Percentiles rank a stretch among this genome's conserved stretches.
Evolutionary conservation across 2,888 invertebrate genomes (phyloP).

Genomic region (Platycnemis pennipes): DNA sequence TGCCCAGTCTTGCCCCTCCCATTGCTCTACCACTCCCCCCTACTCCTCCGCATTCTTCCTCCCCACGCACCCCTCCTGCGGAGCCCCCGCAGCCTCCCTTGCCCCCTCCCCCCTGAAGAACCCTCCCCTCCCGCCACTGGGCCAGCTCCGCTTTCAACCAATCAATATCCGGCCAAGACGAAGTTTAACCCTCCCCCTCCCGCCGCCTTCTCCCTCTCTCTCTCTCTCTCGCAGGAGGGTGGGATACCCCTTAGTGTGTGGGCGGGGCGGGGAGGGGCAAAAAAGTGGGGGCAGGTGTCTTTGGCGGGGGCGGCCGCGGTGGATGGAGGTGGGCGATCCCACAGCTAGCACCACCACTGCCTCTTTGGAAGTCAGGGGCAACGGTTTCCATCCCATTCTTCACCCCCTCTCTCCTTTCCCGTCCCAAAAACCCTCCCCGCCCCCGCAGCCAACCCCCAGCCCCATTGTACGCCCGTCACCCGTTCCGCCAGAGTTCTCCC

Average conservation of each 20-base stretch:
- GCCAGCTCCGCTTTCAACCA: slow-evolving; percentile 67
- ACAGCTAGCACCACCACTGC: not conserved
- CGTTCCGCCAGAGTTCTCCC: not conserved
- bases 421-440: not conserved
- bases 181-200: slow-evolving; percentile 41
- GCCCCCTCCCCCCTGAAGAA: not conserved
- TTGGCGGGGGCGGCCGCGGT: not conserved
- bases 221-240: not conserved
- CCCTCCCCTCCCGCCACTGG: slow-evolving; percentile 58
- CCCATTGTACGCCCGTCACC: not conserved
- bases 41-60: not conserved
- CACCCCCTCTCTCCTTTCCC: not conserved
- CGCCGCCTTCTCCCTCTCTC: not conserved
- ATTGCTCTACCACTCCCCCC: not conserved
- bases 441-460: not conserved
- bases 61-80: not conserved
- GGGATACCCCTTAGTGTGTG: not conserved
- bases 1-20: not conserved
- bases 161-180: slow-evolving; percentile 67
- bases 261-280: not conserved
- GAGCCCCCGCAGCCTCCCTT: slow-evolving; percentile 30
- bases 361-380: slow-evolving; percentile 44
- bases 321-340: not conserved
- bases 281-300: not conserved
- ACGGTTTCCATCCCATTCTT: slow-evolving; percentile 14